Evolutionary conservation across 92 coral and sea anemone genomes (phyloP).

Genomic region (Montipora capitata): DNA sequence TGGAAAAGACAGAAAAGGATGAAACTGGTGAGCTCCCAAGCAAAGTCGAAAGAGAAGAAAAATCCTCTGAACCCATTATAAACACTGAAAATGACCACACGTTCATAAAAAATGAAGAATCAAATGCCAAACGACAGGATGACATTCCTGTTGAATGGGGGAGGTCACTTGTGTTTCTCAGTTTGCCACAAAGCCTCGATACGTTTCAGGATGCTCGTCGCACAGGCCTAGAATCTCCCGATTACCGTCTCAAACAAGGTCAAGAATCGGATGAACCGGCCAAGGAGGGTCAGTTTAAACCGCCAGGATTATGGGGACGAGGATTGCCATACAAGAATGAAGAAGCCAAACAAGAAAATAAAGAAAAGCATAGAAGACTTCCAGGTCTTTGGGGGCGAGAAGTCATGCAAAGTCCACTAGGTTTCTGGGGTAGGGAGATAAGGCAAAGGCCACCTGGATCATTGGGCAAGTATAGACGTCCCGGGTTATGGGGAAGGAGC

Average conservation of each 20-base stretch:
- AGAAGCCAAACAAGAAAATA: constrained; percentile 11
- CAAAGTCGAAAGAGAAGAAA: neutral
- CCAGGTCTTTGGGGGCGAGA: constrained; percentile 38
- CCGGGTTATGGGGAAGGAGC: constrained; percentile 38
- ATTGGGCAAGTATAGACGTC: constrained; percentile 3
- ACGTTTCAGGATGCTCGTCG: neutral
- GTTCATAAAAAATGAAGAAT: neutral
- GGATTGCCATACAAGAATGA: neutral
- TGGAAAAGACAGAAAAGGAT: neutral
- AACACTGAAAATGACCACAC: neutral
- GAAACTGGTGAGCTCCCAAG: neutral
- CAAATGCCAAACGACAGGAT: neutral
- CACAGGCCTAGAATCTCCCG: neutral
- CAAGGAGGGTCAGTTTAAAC: neutral
- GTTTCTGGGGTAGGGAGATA: constrained; percentile 41
- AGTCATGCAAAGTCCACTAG: neutral
- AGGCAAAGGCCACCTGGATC: neutral
- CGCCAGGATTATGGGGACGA: constrained; percentile 37
- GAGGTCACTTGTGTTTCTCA: neutral
- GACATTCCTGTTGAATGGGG: constrained; percentile 27
- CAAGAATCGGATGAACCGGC: neutral
- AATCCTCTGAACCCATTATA: neutral
- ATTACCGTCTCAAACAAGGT: neutral
- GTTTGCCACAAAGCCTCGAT: neutral
- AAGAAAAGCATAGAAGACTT: neutral